Conservation (phyloP, 1,140 invertebrate genomes). For the Achatina immaculata region DNA sequence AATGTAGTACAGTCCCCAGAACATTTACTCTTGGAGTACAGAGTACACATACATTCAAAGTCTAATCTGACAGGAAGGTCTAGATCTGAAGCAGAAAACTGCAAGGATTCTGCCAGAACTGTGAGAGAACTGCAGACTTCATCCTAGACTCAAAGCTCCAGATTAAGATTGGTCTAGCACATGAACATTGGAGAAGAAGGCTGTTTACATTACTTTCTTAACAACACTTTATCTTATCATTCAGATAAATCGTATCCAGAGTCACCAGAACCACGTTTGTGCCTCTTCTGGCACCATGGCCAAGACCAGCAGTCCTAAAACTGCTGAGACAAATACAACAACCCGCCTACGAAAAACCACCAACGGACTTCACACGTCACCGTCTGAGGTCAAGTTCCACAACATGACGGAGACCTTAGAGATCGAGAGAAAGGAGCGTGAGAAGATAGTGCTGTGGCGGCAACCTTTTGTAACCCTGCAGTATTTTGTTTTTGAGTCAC, state of each 20-base stretch:
- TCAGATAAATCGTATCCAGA: slow-evolving; percentile 35
- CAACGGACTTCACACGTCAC: slow-evolving; percentile 40
- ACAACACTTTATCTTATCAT: neutral
- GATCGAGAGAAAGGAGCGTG: slow-evolving; percentile 68
- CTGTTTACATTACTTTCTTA: too few relatives aligned
- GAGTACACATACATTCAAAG: too few relatives aligned
- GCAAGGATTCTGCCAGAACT: too few relatives aligned
- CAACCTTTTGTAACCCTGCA: slow-evolving; percentile 85
- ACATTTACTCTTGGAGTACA: too few relatives aligned
- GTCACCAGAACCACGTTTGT: slow-evolving; percentile 30
- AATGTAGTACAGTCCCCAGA: too few relatives aligned
- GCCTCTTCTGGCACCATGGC: slow-evolving; percentile 11
- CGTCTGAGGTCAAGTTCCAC: slow-evolving; percentile 20
- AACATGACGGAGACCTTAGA: slow-evolving; percentile 43
- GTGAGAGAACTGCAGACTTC: too few relatives aligned
- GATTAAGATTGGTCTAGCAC: too few relatives aligned
- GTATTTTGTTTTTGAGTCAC: slow-evolving; percentile 85
- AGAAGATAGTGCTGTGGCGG: slow-evolving; percentile 87
- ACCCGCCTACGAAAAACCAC: slow-evolving; percentile 38
- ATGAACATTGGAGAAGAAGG: too few relatives aligned
- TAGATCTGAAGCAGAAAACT: too few relatives aligned
- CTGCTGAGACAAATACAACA: neutral
- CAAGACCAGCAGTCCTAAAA: slow-evolving; percentile 18
- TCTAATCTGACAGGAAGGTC: too few relatives aligned
- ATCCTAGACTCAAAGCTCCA: too few relatives aligned